Conservation (phyloP, 2,113 vertebrate genomes). For the Corythaeola cristata region DNA sequence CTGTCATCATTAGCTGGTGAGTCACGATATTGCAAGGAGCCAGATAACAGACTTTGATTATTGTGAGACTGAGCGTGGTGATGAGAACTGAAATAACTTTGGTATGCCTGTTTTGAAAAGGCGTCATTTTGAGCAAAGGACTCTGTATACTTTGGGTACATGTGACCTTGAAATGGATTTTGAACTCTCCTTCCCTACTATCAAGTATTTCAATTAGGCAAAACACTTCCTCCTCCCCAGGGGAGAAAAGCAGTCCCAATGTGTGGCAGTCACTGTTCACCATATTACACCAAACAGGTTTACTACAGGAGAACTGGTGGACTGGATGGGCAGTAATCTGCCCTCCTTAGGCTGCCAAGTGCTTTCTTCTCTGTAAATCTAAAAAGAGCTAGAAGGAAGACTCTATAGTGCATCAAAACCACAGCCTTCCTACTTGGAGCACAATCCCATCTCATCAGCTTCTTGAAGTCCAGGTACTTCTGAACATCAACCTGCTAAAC, state of each 20-base stretch:
- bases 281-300: background rate
- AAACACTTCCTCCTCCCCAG: background rate
- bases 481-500: background rate
- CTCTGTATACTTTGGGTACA: background rate
- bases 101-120: background rate
- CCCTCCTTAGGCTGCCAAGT: background rate
- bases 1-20: constrained; percentile 37
- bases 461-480: background rate
- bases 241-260: background rate
- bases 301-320: background rate
- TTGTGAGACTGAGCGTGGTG: background rate
- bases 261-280: background rate
- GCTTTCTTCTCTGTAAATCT: background rate
- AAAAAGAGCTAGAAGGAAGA: background rate
- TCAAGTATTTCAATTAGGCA: background rate
- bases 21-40: constrained; percentile 40
- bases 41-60: constrained; percentile 52
- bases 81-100: constrained; percentile 45
- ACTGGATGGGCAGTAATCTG: background rate
- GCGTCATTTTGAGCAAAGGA: background rate
- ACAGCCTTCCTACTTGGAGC: background rate
- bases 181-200: background rate
- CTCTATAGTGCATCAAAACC: background rate
- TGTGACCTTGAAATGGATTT: background rate
- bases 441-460: background rate